phyloP scores from a whole-genome alignment of 1,140 invertebrate genomes.

The Bombus impatiens region DNA sequence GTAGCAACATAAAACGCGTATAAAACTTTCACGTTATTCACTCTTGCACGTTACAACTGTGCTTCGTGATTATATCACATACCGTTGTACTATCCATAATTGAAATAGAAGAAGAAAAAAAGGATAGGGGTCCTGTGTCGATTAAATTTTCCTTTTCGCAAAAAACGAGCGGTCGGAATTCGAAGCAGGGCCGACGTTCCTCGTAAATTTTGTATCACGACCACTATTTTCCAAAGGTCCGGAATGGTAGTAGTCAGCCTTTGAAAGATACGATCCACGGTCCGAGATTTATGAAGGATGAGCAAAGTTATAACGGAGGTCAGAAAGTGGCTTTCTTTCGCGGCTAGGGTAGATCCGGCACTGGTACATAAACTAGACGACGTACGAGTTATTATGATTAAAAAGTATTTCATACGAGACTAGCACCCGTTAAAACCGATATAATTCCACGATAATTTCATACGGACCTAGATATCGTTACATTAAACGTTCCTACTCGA shows the following conservation, averaged over 20 bases:
- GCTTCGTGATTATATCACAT: neutral
- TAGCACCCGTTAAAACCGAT: neutral
- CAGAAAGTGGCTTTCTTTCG: slow-evolving; percentile 46
- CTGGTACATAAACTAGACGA: slow-evolving; percentile 29
- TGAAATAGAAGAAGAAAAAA: neutral
- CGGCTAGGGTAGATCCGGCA: neutral
- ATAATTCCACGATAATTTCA: neutral
- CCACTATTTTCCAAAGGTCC: slow-evolving; percentile 38
- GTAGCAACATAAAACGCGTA: neutral
- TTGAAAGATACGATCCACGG: slow-evolving; percentile 45
- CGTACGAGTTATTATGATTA: slow-evolving; percentile 32
- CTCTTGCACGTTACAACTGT: neutral
- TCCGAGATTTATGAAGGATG: slow-evolving; percentile 47
- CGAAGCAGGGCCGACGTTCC: neutral
- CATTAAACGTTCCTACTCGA: neutral
- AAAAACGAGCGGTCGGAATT: neutral
- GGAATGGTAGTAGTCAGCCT: slow-evolving; percentile 25
- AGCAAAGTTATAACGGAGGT: slow-evolving; percentile 43
- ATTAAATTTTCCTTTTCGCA: slow-evolving; percentile 10
- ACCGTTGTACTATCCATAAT: neutral
- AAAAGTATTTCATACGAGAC: slow-evolving; percentile 17
- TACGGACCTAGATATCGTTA: neutral
- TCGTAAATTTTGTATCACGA: slow-evolving; percentile 41
- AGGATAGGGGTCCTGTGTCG: neutral
- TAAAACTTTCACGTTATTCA: neutral